These are phyloP conservation scores for Craniophora ligustri DNA, from an alignment of 2,888 invertebrate species.

Conservation along the genomic window DNA sequence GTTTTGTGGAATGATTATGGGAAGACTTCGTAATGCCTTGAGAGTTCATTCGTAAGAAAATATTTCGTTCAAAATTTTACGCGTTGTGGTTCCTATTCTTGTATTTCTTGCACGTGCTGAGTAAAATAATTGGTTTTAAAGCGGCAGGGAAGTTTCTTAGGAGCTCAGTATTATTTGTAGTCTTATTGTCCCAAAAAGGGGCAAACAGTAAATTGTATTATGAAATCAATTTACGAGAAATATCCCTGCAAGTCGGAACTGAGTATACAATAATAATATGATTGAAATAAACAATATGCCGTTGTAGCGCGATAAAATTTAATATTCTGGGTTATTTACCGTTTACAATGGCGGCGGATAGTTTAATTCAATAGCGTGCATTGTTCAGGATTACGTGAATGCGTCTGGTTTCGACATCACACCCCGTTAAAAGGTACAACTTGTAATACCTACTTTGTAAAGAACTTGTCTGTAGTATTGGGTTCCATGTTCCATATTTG, in stretches of 20 bases:
- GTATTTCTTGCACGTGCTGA: background rate
- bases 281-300: constrained; percentile 42
- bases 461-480: constrained; percentile 7
- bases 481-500: background rate
- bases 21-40: background rate
- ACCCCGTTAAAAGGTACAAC: constrained; percentile 10
- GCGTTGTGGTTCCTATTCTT: background rate
- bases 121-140: background rate
- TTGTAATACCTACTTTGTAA: constrained; percentile 5
- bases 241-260: constrained; percentile 2
- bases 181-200: background rate
- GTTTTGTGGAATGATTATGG: constrained; percentile 10
- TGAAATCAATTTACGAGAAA: background rate
- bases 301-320: constrained; percentile 39
- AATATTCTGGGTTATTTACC: constrained; percentile 40
- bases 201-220: background rate
- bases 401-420: constrained; percentile 12
- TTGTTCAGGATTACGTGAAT: constrained; percentile 26
- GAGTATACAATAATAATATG: constrained; percentile 36
- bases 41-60: background rate
- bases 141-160: background rate
- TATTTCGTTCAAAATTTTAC: background rate
- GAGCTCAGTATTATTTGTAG: background rate
- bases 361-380: constrained; percentile 40
- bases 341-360: constrained; percentile 23